phyloP scores from a whole-genome alignment of 2,888 invertebrate species.

The Ophion slaviceki region DNA sequence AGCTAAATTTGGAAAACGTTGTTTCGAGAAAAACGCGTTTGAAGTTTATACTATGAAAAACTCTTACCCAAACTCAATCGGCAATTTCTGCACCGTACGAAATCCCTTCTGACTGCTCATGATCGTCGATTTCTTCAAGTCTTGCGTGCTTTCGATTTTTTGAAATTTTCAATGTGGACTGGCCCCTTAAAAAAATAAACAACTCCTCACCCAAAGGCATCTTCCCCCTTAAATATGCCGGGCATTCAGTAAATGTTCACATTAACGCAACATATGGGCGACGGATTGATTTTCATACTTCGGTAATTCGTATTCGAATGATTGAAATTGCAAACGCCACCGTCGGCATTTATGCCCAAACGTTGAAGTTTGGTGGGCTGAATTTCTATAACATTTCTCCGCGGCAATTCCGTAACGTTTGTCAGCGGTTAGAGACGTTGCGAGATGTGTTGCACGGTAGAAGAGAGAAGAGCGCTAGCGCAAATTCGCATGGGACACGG shows the following conservation, averaged over 20 bases:
- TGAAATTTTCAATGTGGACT: no score
- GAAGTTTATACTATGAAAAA: no score
- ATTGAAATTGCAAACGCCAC: constrained; percentile 27
- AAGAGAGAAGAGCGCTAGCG: constrained; percentile 56
- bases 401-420: constrained; percentile 6
- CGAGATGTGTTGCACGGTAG: constrained; percentile 58
- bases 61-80: no score
- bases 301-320: constrained; percentile 50
- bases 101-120: no score
- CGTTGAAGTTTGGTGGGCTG: constrained; percentile 12
- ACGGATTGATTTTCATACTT: constrained; percentile 48
- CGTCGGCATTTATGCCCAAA: constrained; percentile 4
- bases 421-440: constrained; percentile 47
- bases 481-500: constrained; percentile 59
- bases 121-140: no score
- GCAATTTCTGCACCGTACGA: no score
- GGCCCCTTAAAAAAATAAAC: no score
- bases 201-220: no score
- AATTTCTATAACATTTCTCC: constrained; percentile 35
- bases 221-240: no score
- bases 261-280: neutral
- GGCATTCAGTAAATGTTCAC: neutral
- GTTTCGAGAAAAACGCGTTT: no score
- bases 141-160: no score
- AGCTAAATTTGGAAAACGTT: no score